These are phyloP conservation scores for Pandemis corylana DNA, from an alignment of 2,888 invertebrate genomes.

Conservation along the genomic window DNA sequence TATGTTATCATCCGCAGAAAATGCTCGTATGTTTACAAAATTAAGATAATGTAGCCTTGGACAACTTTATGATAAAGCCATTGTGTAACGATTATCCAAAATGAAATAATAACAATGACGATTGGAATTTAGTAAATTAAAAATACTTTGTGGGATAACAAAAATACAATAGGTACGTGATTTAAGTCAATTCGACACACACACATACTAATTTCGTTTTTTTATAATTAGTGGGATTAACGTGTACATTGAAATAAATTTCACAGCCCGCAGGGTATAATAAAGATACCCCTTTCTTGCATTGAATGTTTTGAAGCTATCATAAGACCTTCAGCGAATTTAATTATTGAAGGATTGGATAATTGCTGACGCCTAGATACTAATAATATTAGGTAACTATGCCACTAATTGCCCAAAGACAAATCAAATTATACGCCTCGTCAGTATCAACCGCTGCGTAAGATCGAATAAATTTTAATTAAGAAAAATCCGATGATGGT, in stretches of 20 bases:
- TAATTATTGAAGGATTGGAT: slow-evolving; percentile 6
- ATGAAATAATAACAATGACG: not conserved
- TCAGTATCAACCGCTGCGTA: not conserved
- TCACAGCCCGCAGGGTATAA: too few relatives aligned
- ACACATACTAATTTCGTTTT: too few relatives aligned
- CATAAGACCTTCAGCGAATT: not conserved
- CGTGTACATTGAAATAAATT: too few relatives aligned
- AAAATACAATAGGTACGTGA: too few relatives aligned
- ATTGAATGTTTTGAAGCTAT: too few relatives aligned
- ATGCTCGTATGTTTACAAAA: not conserved
- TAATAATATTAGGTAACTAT: slow-evolving; percentile 5
- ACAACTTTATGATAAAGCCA: not conserved
- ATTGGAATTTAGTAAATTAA: not conserved
- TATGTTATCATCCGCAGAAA: not conserved
- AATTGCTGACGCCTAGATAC: slow-evolving; percentile 9
- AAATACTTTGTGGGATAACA: not conserved
- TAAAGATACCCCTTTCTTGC: too few relatives aligned
- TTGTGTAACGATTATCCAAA: not conserved
- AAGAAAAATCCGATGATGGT: not conserved
- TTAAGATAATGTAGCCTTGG: not conserved
- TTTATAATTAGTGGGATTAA: too few relatives aligned
- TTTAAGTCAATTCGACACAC: too few relatives aligned
- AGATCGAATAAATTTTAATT: not conserved
- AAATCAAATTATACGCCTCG: not conserved
- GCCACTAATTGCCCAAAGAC: slow-evolving; percentile 21